These are phyloP conservation scores for Lutraria lutraria DNA, from an alignment of 2,888 invertebrate genomes.

Conservation along the genomic window DNA sequence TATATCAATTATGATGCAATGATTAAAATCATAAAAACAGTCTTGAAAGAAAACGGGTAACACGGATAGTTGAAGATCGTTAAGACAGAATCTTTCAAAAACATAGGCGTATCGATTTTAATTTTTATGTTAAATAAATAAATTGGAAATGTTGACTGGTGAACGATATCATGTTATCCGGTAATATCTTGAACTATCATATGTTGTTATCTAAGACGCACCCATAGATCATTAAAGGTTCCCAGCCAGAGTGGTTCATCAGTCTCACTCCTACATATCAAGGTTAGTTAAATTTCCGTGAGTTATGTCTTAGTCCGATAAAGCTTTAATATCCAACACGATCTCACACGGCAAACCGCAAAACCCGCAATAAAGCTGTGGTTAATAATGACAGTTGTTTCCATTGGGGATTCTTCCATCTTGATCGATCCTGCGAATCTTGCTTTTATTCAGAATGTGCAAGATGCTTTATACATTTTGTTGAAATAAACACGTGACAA, in stretches of 20 bases:
- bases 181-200: neutral
- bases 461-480: too few species aligned
- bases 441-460: too few species aligned
- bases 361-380: too few species aligned
- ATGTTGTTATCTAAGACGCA: constrained; percentile 4
- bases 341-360: too few species aligned
- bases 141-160: constrained; percentile 19
- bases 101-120: constrained; percentile 26
- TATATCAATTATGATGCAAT: neutral
- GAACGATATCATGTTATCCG: neutral
- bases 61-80: neutral
- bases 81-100: neutral
- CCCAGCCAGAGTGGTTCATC: neutral
- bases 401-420: too few species aligned
- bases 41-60: constrained; percentile 19
- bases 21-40: constrained; percentile 1
- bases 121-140: constrained; percentile 28
- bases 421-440: too few species aligned
- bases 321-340: too few species aligned
- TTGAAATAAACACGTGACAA: too few species aligned
- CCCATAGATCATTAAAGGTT: constrained; percentile 27
- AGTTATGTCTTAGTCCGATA: too few species aligned
- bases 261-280: neutral
- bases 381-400: too few species aligned
- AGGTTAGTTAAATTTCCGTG: neutral